These are phyloP conservation scores for Diarsia brunnea DNA, from an alignment of 2,888 invertebrate genomes.

Conservation along the genomic window DNA sequence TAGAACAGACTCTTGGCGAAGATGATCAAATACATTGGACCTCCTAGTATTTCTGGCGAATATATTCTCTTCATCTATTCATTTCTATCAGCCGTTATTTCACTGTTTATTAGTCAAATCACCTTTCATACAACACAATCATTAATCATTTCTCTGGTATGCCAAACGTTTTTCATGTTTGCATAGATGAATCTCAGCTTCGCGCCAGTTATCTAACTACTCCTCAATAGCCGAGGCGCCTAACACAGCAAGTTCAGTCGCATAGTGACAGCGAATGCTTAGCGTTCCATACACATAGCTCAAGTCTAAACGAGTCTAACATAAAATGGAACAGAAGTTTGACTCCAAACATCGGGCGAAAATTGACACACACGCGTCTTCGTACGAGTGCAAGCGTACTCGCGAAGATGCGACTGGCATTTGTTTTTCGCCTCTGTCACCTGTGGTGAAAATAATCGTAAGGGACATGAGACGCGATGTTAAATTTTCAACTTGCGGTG, in stretches of 20 bases:
- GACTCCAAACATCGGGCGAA: not conserved
- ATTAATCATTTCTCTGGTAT: not conserved
- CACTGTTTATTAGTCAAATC: too few relatives aligned
- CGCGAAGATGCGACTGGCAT: not conserved
- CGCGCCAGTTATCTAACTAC: not conserved
- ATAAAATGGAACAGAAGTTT: constrained; percentile 8
- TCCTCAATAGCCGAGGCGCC: not conserved
- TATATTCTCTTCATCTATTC: not conserved
- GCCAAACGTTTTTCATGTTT: not conserved
- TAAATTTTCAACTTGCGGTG: not conserved
- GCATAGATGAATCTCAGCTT: not conserved
- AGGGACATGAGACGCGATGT: not conserved
- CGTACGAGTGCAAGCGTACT: not conserved
- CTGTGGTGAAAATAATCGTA: not conserved
- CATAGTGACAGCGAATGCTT: constrained; percentile 15
- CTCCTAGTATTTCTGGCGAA: not conserved
- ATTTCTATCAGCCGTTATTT: not conserved
- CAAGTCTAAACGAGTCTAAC: not conserved
- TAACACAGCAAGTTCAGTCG: not conserved
- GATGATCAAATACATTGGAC: not conserved
- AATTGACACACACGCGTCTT: not conserved
- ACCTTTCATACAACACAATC: not conserved
- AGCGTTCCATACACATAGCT: constrained; percentile 14
- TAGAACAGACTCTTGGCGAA: not conserved
- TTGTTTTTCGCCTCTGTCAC: not conserved